Percentiles rank a stretch among this genome's conserved stretches.
Evolutionary conservation across 1,140 invertebrate species (phyloP).

Genomic region (Trachymyrmex septentrionalis): DNA sequence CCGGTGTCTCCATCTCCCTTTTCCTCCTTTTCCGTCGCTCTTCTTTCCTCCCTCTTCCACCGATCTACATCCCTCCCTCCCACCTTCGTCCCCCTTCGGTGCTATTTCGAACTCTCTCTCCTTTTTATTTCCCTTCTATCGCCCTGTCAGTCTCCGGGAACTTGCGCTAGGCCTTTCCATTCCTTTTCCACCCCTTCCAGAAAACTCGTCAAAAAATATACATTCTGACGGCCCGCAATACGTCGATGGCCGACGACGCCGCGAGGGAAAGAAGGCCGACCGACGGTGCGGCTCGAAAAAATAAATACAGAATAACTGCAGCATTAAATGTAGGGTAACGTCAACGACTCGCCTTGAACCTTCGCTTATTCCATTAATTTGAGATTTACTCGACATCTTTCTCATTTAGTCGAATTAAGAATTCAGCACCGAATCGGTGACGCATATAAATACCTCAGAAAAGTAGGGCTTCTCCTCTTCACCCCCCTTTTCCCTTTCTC

Average conservation of each 20-base stretch:
- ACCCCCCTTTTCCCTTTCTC: background rate
- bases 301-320: background rate
- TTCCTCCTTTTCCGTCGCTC: background rate
- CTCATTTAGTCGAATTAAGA: background rate
- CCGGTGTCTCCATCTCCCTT: slow-evolving; percentile 23
- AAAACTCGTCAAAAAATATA: slow-evolving; percentile 79
- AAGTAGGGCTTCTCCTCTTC: background rate
- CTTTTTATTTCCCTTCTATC: slow-evolving; percentile 66
- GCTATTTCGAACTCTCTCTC: slow-evolving; percentile 74
- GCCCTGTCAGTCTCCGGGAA: slow-evolving; percentile 62
- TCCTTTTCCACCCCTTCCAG: slow-evolving; percentile 21
- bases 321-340: slow-evolving; percentile 3
- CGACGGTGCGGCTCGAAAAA: background rate
- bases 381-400: background rate
- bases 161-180: slow-evolving; percentile 45
- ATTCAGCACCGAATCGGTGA: background rate
- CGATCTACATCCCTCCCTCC: slow-evolving; percentile 36
- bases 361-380: background rate
- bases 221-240: slow-evolving; percentile 69
- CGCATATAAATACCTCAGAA: background rate
- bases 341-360: background rate
- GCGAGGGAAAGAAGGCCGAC: background rate
- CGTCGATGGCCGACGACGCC: slow-evolving; percentile 56
- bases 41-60: slow-evolving; percentile 37
- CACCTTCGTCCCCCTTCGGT: slow-evolving; percentile 52